Conservation (phyloP, 2,888 invertebrate species). For the Melieria omissa region DNA sequence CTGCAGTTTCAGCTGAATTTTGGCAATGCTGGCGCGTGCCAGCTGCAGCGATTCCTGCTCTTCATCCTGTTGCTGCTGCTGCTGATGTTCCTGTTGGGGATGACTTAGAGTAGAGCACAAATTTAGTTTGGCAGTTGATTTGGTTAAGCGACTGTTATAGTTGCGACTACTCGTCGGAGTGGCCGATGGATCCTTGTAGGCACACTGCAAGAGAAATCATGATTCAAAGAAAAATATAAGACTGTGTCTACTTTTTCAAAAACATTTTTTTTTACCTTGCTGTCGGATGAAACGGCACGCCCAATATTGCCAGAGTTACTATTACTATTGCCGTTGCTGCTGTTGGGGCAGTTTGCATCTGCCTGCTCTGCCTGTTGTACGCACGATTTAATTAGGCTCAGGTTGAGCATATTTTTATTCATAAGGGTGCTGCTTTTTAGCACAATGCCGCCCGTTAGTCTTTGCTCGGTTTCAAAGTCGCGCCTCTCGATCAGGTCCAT, state of each 20-base stretch:
- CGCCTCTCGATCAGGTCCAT: constrained; percentile 66
- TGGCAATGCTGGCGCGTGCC: constrained; percentile 24
- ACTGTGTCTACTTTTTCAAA: neutral
- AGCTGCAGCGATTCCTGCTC: neutral
- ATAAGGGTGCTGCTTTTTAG: constrained; percentile 61
- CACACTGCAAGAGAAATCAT: constrained; percentile 49
- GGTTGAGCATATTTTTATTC: constrained; percentile 62
- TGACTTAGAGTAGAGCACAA: constrained; percentile 59
- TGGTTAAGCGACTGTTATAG: constrained; percentile 61
- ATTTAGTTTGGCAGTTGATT: constrained; percentile 67
- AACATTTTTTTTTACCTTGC: constrained; percentile 54
- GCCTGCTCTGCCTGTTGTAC: constrained; percentile 31
- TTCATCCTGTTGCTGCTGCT: constrained; percentile 29
- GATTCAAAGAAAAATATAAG: no score
- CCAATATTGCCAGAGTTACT: constrained; percentile 47
- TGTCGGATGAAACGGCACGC: constrained; percentile 62
- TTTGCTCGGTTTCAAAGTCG: constrained; percentile 65
- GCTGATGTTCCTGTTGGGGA: constrained; percentile 43
- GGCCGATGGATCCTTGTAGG: constrained; percentile 63
- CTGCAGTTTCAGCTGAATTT: constrained; percentile 24
- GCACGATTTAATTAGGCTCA: constrained; percentile 58
- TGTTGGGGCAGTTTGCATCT: constrained; percentile 58
- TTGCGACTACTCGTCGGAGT: constrained; percentile 66
- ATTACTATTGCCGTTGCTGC: constrained; percentile 52
- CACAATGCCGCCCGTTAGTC: constrained; percentile 63